phyloP scores from a whole-genome alignment of 1,140 invertebrate genomes.

The Himalopsyche phryganea region DNA sequence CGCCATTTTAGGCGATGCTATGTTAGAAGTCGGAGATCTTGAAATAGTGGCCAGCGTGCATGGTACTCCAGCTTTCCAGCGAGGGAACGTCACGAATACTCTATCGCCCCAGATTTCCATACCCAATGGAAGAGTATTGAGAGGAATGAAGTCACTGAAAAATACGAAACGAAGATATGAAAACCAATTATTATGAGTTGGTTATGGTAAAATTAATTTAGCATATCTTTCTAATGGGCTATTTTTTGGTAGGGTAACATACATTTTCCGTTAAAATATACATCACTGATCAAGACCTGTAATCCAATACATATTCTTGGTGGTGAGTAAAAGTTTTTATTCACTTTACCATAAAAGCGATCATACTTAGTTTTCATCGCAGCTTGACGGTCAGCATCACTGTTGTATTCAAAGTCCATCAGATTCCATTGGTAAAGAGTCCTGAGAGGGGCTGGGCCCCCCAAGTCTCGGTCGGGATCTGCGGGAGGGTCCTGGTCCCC shows the following conservation, averaged over 20 bases:
- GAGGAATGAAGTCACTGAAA: conserved; percentile 60
- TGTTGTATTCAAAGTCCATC: conserved; percentile 44
- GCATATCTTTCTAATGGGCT: too few species aligned
- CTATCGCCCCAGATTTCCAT: conserved; percentile 64
- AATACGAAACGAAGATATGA: too few species aligned
- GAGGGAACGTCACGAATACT: conserved; percentile 68
- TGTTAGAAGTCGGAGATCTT: conserved; percentile 48
- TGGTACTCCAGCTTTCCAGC: conserved; percentile 77
- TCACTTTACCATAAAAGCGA: too few species aligned
- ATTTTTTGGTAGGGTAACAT: too few species aligned
- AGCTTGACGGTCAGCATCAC: conserved; percentile 32
- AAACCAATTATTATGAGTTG: too few species aligned
- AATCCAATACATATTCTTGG: too few species aligned
- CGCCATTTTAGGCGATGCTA: conserved; percentile 59
- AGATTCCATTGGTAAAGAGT: conserved; percentile 49
- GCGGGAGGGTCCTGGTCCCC: conserved; percentile 24
- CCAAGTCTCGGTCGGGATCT: conserved; percentile 34
- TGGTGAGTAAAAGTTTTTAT: too few species aligned
- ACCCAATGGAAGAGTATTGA: conserved; percentile 71
- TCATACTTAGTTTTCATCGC: conserved; percentile 26
- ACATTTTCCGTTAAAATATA: too few species aligned
- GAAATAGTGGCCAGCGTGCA: conserved; percentile 64
- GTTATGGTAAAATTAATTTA: too few species aligned
- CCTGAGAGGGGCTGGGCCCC: conserved; percentile 40
- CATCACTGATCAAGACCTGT: too few species aligned